phyloP scores from a whole-genome alignment of 2,888 invertebrate species.

The Ormyrus rosae region DNA sequence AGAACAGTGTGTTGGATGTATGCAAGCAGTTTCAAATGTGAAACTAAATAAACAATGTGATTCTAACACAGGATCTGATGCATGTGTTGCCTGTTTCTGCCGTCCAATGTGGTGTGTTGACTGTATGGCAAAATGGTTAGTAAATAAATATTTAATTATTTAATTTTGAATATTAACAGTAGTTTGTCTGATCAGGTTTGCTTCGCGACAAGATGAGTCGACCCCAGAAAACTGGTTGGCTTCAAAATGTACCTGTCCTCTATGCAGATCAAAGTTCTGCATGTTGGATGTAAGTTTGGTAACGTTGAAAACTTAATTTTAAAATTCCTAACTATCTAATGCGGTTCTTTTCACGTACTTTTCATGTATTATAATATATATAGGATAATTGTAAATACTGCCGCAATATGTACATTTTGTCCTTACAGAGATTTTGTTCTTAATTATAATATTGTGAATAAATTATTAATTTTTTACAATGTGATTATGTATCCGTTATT shows the following conservation, averaged over 20 bases:
- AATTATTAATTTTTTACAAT: slow-evolving; percentile 47
- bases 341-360: slow-evolving; percentile 2
- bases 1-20: slow-evolving; percentile 93
- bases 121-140: slow-evolving; percentile 88
- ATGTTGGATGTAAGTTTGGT: slow-evolving; percentile 83
- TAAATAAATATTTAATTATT: slow-evolving; percentile 32
- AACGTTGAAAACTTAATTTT: slow-evolving; percentile 45
- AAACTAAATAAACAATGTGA: slow-evolving; percentile 85
- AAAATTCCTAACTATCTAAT: slow-evolving; percentile 1
- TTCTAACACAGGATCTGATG: slow-evolving; percentile 73
- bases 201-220: slow-evolving; percentile 85
- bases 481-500: not conserved
- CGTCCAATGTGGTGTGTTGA: slow-evolving; percentile 93
- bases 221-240: slow-evolving; percentile 87
- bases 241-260: slow-evolving; percentile 91
- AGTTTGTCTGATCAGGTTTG: slow-evolving; percentile 80
- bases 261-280: slow-evolving; percentile 91
- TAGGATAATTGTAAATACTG: slow-evolving; percentile 47
- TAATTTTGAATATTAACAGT: slow-evolving; percentile 18
- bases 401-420: slow-evolving; percentile 38
- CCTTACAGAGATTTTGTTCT: not conserved
- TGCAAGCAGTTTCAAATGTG: slow-evolving; percentile 86
- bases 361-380: slow-evolving; percentile 27
- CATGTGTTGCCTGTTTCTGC: slow-evolving; percentile 82
- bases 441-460: slow-evolving; percentile 22